Conservation (phyloP, 2,797 vertebrate genomes). For the Knipowitschia caucasica region DNA sequence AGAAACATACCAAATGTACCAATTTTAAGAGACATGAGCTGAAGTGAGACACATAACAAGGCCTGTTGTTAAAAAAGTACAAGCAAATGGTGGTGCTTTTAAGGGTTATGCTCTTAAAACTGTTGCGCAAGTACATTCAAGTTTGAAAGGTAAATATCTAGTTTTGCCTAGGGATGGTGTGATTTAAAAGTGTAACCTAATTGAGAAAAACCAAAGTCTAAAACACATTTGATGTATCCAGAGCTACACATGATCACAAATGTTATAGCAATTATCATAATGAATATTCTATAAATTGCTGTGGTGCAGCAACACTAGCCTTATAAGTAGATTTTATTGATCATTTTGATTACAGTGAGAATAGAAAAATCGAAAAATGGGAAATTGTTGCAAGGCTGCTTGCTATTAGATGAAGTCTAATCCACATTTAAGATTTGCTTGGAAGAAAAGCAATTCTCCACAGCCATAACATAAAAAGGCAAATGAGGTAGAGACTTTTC, state of each 20-base stretch:
- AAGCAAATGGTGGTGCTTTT: no score
- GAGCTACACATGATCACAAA: constrained; percentile 22
- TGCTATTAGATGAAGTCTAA: constrained; percentile 12
- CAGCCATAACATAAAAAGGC: constrained; percentile 29
- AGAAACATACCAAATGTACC: constrained; percentile 30
- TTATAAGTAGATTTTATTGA: constrained; percentile 41
- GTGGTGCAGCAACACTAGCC: constrained; percentile 11
- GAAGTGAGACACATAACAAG: constrained; percentile 43
- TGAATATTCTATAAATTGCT: constrained; percentile 34
- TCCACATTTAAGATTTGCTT: constrained; percentile 27
- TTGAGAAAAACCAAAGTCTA: no score
- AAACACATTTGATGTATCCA: no score
- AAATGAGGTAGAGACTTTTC: constrained; percentile 30
- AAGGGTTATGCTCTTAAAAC: no score
- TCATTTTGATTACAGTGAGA: constrained; percentile 17
- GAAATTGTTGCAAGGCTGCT: constrained; percentile 34
- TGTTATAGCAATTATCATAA: constrained; percentile 43
- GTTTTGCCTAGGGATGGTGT: no score
- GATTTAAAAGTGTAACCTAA: no score
- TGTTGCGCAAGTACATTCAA: no score
- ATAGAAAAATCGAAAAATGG: constrained; percentile 22
- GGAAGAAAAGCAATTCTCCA: constrained; percentile 37
- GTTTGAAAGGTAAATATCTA: no score
- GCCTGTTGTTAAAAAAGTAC: no score
- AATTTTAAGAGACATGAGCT: constrained; percentile 21